Percentiles rank a stretch among this genome's conserved stretches.
phyloP scores from a whole-genome alignment of 2,797 vertebrate species.

The Simalia tracyae region DNA sequence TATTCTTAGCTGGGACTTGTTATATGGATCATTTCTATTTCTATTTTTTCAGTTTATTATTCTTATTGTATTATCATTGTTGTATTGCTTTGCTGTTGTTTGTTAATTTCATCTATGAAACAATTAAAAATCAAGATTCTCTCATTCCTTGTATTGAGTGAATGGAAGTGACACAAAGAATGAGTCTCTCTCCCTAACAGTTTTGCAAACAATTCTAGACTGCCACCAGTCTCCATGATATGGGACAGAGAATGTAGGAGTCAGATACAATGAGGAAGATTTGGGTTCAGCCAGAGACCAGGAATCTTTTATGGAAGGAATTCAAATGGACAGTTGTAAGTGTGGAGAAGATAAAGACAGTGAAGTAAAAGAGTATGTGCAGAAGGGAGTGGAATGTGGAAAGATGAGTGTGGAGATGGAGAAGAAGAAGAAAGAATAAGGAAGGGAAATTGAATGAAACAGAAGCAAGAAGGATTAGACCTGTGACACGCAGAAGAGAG shows the following conservation, averaged over 20 bases:
- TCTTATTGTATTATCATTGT: not conserved
- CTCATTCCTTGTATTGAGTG: not conserved
- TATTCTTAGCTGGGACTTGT: not conserved
- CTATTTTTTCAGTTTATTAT: not conserved
- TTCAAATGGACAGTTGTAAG: not conserved
- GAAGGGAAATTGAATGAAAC: not conserved
- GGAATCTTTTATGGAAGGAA: not conserved
- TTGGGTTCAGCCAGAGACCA: not conserved
- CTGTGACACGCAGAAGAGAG: not conserved
- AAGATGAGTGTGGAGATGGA: not conserved
- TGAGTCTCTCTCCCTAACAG: not conserved
- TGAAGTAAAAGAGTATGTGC: not conserved
- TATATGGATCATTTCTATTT: not conserved
- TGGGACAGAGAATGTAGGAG: not conserved
- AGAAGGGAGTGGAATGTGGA: not conserved
- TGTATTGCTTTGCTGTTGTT: not conserved
- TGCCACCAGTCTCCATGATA: not conserved
- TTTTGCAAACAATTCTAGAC: not conserved
- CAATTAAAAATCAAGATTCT: not conserved
- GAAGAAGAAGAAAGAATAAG: not conserved
- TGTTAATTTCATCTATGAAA: not conserved
- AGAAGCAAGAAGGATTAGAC: not conserved
- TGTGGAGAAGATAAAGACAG: not conserved
- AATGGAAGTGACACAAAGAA: not conserved
- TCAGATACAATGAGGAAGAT: not conserved